Evolutionary conservation across 2,888 invertebrate species (phyloP), one percentile per base, ranked within the genome.

Genomic region (Orchesellides sinensis): DNA sequence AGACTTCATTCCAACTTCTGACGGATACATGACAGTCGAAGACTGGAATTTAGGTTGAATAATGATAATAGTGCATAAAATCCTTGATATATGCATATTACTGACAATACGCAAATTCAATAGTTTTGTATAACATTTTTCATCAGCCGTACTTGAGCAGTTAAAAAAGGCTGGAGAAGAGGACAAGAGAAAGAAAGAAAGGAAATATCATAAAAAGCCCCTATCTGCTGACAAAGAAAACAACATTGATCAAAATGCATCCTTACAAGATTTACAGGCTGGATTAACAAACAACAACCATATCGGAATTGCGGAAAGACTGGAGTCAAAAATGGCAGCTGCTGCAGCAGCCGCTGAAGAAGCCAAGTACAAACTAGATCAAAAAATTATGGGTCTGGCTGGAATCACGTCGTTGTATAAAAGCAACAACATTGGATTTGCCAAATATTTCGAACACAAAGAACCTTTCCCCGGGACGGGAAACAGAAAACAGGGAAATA

Each of bases 141-240:
- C 54, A 25, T 12, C 52, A 84, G 84, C 73, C 56, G 84, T 84
- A 23, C 32, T 77, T 1, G 72, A 81, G 49, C 29, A 77, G 29
- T 23, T 84, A 10, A 45, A 29, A 21, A 69, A 59, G 40, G 72
- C 81, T 32, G 74, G 73, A 49, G 59, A 77, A 0, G 47, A 59
- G 5, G 72, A 83, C 25, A 32, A 68, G 19, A 69, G 45, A 54
- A 23, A 54, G 32, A 17, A 6, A 19, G 14, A 29, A 23, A 17
- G 54, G 32, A 54, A 35, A 52, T 14, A 19, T 5, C 54, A 69
- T 35, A 70, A 70, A 54, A 49, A n/a, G 32, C 52, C 25, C 32
- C 14, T 17, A 8, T 27, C 23, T n/a, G n/a, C n/a, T n/a, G n/a
- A n/a, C n/a, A n/a, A n/a, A 17, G 27, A 47, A 4, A 52, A 29